phyloP scores from a whole-genome alignment of 1,140 invertebrate genomes.

The Chymomyza costata region DNA sequence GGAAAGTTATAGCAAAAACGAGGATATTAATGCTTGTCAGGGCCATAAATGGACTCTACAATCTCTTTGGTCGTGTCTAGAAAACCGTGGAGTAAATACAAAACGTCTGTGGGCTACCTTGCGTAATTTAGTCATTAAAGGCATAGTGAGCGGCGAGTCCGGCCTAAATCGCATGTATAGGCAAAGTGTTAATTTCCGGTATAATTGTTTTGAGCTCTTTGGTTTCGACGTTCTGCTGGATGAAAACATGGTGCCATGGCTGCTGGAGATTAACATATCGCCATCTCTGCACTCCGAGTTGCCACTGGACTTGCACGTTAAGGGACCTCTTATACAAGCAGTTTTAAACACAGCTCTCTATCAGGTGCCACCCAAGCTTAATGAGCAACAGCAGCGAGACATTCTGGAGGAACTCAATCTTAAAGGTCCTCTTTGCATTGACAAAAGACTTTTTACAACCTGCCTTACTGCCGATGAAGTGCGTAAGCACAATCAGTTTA shows the following conservation, averaged over 20 bases:
- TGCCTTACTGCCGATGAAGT: constrained; percentile 81
- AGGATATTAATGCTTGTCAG: constrained; percentile 87
- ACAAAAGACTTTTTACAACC: constrained; percentile 81
- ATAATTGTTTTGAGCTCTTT: constrained; percentile 88
- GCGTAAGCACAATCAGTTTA: constrained; percentile 81
- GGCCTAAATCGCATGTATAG: constrained; percentile 83
- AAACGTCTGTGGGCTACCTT: constrained; percentile 87
- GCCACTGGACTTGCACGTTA: constrained; percentile 94
- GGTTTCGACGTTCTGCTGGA: constrained; percentile 90
- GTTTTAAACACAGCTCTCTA: constrained; percentile 95
- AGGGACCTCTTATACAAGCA: constrained; percentile 91
- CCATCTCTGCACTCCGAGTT: constrained; percentile 95
- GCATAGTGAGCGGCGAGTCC: constrained; percentile 86
- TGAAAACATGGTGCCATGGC: constrained; percentile 92
- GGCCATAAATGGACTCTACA: constrained; percentile 94
- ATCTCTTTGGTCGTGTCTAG: constrained; percentile 85
- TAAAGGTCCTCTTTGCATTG: constrained; percentile 78
- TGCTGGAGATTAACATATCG: constrained; percentile 97
- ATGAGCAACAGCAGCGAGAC: constrained; percentile 76
- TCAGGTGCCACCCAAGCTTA: constrained; percentile 78
- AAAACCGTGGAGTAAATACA: constrained; percentile 84
- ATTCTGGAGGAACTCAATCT: constrained; percentile 74
- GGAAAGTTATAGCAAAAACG: constrained; percentile 89
- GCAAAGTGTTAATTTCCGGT: constrained; percentile 83
- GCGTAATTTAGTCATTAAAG: constrained; percentile 88